phyloP scores from a whole-genome alignment of 2,797 vertebrate species.

The Silurus aristotelis region DNA sequence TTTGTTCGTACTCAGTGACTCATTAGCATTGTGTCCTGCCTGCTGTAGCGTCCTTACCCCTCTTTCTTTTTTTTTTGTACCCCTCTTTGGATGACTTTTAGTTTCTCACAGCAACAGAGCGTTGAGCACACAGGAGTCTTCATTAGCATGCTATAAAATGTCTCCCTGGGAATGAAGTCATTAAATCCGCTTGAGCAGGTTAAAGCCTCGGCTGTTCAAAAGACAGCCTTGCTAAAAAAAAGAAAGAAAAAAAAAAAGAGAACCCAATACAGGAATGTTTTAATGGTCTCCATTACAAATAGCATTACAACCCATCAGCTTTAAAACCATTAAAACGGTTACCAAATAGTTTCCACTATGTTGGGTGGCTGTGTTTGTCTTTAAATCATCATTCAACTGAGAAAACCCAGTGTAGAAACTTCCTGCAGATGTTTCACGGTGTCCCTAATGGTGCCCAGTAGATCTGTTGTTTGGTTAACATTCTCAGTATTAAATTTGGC shows the following conservation, averaged over 20 bases:
- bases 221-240: neutral
- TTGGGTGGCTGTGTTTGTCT: no score
- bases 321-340: no score
- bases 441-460: no score
- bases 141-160: slow-evolving; percentile 73
- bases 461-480: no score
- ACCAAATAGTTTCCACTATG: no score
- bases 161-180: slow-evolving; percentile 47
- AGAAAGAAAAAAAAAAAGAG: neutral
- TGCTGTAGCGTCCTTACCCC: slow-evolving; percentile 49
- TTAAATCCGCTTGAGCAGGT: slow-evolving; percentile 50
- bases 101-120: slow-evolving; percentile 73
- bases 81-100: slow-evolving; percentile 64
- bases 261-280: no score
- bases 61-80: neutral
- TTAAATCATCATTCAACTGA: no score
- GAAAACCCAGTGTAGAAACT: no score
- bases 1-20: slow-evolving; percentile 61
- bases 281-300: no score
- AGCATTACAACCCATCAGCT: no score
- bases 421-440: no score
- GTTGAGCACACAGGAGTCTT: slow-evolving; percentile 61
- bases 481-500: no score
- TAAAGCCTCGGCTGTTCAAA: slow-evolving; percentile 27
- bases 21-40: slow-evolving; percentile 63